Evolutionary conservation across 2,113 vertebrate species (phyloP), one percentile per base, ranked within the genome.

Genomic region (Rana temporaria): DNA sequence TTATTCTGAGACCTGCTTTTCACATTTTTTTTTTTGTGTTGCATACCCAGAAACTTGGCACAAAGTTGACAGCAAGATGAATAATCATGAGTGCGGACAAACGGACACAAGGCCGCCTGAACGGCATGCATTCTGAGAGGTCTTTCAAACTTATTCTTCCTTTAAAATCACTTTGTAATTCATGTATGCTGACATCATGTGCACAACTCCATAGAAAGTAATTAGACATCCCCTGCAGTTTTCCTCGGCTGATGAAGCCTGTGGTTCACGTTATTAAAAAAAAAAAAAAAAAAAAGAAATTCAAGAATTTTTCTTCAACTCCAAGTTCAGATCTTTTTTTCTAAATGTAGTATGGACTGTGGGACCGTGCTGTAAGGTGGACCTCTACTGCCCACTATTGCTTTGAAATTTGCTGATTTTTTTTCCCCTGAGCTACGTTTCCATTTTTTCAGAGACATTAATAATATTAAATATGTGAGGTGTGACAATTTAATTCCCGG

Each of bases 191-290:
- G 56, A 6, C 20, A 82, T 78, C 68, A 77, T 20, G 7, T 30
- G 17, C 52, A 68, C 20, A 69, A 56, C 86, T 69, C 15, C 78
- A 52, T 8, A 78, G 56, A 78, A 85, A 34, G 65, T 79, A 83
- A 66, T 85, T 87, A 6, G 52, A 82, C 80, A 38, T 74, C 80
- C 80, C 80, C 80, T 84, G 81, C 5, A 78, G 42, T 82, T 85
- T 2, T 14, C 3, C 64, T 71, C 24, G 84, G 9, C 72, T 84
- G 24, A 55, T 48, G 30, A 83, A 57, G 14, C 73, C 69, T 84
- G 71, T 81, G 30, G 24, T 67, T 66, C 83, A 26, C 78, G 74
- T 83, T 74, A 82, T 82, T 74, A 82, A 82, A 82, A 73, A 62
- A 74, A 53, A 68, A 42, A 71, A 80, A 64, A 79, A 11, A 30